Evolutionary conservation across 2,888 invertebrate species (phyloP), one percentile per base, ranked within the genome.

Genomic region (Rosalia funebris): DNA sequence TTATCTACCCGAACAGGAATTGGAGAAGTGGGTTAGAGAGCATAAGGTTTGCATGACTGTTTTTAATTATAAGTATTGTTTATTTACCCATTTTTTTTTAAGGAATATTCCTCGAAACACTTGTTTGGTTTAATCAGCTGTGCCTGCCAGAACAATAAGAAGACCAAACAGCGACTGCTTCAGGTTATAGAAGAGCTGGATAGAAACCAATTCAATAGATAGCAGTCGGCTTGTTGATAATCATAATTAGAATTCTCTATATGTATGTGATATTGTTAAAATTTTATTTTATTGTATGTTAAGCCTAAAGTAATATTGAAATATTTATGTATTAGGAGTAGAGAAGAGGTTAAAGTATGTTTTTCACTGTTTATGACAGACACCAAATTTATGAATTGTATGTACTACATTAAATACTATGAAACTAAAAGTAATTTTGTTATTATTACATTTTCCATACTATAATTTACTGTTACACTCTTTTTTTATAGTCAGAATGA

Each of bases 21-120:
- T 99, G 34, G 96, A 98, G 78, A 88, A 89, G 46, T 99, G 98
- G 89, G 87, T 98, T 4, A 86, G 87, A 68, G 91, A 92, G 36
- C 92, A 95, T 77, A 88, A 87, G 60, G 91, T 91, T 47, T 39
- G n/a, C n/a, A 7, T 25, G 25, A 25, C 7, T 25, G 3, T 25
- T 59, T 25, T 25, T 25, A 25, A 25, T 12, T 42, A 11, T 42
- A 15, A 9, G 12, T 70, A 42, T 39, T 46, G 7, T 47, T 9
- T 16, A 31, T 25, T 5, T 34, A 34, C 11, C n/a, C n/a, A n/a
- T 37, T 53, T 60, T 59, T 41, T 53, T 67, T 72, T 48, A 55
- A 91, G 90, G 94, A 96, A 79, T 98, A 98, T 83, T 92, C 95
- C 0, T 84, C 88, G 39, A 95, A 93, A 73, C 98, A 98, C 83